phyloP scores from a whole-genome alignment of 2,113 vertebrate species.

The Gracilinanus agilis region DNA sequence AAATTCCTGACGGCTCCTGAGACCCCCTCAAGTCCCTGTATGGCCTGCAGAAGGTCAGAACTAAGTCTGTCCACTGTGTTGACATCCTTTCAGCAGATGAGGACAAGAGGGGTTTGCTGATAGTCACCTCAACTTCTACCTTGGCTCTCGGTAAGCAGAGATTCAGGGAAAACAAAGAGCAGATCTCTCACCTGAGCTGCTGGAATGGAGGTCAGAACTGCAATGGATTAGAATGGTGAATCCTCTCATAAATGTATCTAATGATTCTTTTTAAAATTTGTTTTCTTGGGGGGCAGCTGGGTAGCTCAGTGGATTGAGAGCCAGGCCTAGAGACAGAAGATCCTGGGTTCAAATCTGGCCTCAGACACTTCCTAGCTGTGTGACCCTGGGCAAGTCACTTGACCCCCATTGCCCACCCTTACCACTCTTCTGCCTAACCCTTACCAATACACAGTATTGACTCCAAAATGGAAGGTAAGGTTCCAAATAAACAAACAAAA shows the following conservation, averaged over 20 bases:
- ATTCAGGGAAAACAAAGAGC: not conserved
- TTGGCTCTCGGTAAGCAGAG: not conserved
- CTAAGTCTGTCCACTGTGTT: not conserved
- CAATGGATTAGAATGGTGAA: not conserved
- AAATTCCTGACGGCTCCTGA: not conserved
- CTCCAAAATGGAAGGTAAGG: too few species aligned
- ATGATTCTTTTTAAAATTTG: too few species aligned
- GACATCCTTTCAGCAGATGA: not conserved
- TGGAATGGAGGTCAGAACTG: not conserved
- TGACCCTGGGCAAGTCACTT: too few species aligned
- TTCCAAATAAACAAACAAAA: too few species aligned
- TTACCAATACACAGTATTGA: too few species aligned
- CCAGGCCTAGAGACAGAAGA: too few species aligned
- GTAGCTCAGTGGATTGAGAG: too few species aligned
- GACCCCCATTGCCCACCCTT: too few species aligned
- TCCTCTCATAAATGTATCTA: not conserved
- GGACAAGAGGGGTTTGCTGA: not conserved
- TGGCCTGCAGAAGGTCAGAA: not conserved
- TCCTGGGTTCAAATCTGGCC: too few species aligned
- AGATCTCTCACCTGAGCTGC: not conserved
- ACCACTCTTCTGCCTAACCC: too few species aligned
- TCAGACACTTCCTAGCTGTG: too few species aligned
- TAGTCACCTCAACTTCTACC: not conserved
- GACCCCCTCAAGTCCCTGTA: not conserved
- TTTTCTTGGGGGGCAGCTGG: too few species aligned